These are phyloP conservation scores for Pelusios castaneus DNA, from an alignment of 2,113 vertebrate species.

Conservation along the genomic window DNA sequence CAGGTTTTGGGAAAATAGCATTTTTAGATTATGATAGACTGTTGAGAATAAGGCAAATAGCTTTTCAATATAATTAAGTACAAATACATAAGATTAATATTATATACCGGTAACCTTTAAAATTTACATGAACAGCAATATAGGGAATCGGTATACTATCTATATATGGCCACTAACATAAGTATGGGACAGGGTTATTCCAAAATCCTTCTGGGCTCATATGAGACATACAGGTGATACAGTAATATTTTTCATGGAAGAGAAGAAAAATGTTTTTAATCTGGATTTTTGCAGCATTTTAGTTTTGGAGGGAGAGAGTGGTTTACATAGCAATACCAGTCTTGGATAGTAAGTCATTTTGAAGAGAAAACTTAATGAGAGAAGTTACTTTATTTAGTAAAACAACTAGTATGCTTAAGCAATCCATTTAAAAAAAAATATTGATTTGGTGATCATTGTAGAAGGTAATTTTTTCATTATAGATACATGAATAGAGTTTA, in stretches of 20 bases:
- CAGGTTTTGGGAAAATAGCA: neutral
- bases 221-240: neutral
- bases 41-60: neutral
- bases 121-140: neutral
- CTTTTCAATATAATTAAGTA: neutral
- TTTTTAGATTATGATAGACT: neutral
- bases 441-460: neutral
- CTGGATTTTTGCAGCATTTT: neutral
- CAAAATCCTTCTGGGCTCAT: neutral
- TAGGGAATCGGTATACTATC: neutral
- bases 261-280: neutral
- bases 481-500: neutral
- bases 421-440: neutral
- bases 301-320: neutral
- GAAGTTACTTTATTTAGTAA: neutral
- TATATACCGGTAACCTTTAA: neutral
- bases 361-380: neutral
- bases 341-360: neutral
- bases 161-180: rapidly evolving
- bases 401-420: neutral
- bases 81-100: neutral
- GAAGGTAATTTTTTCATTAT: neutral
- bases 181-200: neutral
- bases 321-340: neutral
- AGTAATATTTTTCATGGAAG: neutral